Evolutionary conservation across 2,797 vertebrate genomes (phyloP), one percentile per base, ranked within the genome.

Genomic region (Chelmon rostratus): DNA sequence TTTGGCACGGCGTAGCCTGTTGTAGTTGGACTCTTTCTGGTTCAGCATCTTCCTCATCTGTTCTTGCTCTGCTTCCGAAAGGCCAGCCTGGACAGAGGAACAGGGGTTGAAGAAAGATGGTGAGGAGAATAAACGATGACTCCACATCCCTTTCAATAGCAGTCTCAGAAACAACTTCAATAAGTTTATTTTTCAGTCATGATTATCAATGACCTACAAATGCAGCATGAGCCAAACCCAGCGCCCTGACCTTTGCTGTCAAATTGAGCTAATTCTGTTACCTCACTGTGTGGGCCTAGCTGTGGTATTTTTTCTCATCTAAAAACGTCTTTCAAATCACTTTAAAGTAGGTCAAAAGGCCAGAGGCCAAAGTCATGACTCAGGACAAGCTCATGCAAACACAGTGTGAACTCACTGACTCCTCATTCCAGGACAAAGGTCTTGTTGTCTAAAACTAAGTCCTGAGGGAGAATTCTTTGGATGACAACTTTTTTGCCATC

Each of bases 41-140:
- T 99, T 98, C 61, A 99, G 96, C 94, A 99, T 99, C 88, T 99
- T 99, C 89, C 98, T 96, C 98, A 99, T 99, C 92, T 99, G 98
- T 21, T 98, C 97, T 92, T 99, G 98, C 88, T 99, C 98, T 4
- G 96, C 96, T 86, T 98, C 96, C 3, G 98, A 98, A 35, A 99
- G 96, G 38, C 98, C 98, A 2, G 98, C 98, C 98, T 99, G 86
- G 4, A 11, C 21, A 33, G 5, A 19, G 58, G 35, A 33, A 49
- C 18, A 44, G 25, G 7, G 47, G 63, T 3, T 28, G 19, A 38
- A 53, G 33, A 63, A 61, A 62, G 28, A 44, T 0, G 16, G 2
- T 1, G 9, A 69, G 38, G 10, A 13, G 16, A 23, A 59, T 11
- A 49, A 28, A 50, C n/a, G 35, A 40, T n/a, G 31, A 23, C 13